A percentile compares a stretch with the other conserved stretches of the same genome.
These are phyloP conservation scores for Pelobates fuscus DNA, from an alignment of 2,113 vertebrate species.

Conservation along the genomic window DNA sequence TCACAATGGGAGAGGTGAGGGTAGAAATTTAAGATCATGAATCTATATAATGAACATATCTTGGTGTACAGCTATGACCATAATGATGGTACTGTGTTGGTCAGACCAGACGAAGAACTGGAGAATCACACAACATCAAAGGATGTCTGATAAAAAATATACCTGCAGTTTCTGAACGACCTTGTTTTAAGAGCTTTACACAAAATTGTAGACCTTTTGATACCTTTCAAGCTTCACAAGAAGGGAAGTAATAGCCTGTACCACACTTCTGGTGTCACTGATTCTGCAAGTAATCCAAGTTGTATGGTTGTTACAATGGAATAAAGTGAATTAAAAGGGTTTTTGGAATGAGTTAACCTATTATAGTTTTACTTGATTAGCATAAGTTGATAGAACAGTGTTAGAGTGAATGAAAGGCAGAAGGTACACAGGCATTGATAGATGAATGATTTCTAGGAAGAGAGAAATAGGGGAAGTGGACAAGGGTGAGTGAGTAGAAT, in stretches of 20 bases:
- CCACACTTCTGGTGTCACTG: neutral
- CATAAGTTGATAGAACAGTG: too few relatives aligned
- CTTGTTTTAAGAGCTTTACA: neutral
- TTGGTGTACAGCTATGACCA: constrained; percentile 2
- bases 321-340: neutral
- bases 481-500: too few relatives aligned
- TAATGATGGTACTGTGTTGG: constrained; percentile 14
- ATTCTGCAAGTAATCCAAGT: neutral
- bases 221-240: neutral
- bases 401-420: neutral
- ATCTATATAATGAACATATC: constrained; percentile 6
- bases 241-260: neutral
- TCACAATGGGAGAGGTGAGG: constrained; percentile 34
- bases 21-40: constrained; percentile 16
- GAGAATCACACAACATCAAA: neutral
- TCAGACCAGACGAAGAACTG: neutral
- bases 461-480: too few relatives aligned
- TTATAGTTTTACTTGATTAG: too few relatives aligned
- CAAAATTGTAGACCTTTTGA: neutral
- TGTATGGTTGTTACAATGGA: neutral
- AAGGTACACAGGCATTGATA: neutral
- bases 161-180: neutral
- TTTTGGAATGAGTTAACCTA: neutral
- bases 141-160: neutral
- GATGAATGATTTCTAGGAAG: too few relatives aligned